Evolutionary conservation across 2,113 vertebrate species (phyloP).

Genomic region (Cryptoleucopteryx plumbea): DNA sequence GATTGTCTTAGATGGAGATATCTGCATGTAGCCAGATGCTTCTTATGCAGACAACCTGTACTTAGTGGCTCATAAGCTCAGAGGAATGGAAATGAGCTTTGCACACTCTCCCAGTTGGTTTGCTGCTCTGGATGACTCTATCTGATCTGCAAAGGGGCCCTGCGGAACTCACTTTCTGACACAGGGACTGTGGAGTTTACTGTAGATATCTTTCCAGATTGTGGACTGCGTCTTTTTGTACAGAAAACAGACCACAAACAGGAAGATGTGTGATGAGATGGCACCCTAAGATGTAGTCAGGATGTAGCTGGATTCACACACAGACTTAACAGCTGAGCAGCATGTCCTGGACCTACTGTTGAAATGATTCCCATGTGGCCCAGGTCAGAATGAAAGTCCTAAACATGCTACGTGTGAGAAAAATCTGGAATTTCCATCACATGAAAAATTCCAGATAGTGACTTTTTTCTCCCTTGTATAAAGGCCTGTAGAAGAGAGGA

Average conservation of each 20-base stretch:
- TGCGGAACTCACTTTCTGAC: not conserved
- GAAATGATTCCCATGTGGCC: not conserved
- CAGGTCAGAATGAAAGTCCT: not conserved
- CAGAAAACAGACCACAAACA: not conserved
- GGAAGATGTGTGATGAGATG: not conserved
- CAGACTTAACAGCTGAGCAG: not conserved
- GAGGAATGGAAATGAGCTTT: not conserved
- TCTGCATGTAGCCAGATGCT: not conserved
- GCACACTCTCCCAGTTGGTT: not conserved
- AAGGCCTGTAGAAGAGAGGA: not conserved
- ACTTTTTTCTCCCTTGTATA: rapidly evolving
- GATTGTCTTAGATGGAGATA: not conserved
- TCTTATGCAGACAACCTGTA: not conserved
- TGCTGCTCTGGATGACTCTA: not conserved
- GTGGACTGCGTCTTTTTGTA: not conserved
- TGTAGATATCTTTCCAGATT: not conserved
- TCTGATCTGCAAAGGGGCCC: not conserved
- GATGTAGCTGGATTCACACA: not conserved
- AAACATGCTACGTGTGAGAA: not conserved
- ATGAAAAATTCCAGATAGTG: not conserved
- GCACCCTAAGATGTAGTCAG: not conserved
- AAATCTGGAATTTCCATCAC: not conserved
- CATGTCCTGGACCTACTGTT: not conserved
- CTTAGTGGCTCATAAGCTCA: not conserved
- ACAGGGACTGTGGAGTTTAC: not conserved